Conservation (phyloP, 2,888 invertebrate species). For the Heliconius cydno region DNA sequence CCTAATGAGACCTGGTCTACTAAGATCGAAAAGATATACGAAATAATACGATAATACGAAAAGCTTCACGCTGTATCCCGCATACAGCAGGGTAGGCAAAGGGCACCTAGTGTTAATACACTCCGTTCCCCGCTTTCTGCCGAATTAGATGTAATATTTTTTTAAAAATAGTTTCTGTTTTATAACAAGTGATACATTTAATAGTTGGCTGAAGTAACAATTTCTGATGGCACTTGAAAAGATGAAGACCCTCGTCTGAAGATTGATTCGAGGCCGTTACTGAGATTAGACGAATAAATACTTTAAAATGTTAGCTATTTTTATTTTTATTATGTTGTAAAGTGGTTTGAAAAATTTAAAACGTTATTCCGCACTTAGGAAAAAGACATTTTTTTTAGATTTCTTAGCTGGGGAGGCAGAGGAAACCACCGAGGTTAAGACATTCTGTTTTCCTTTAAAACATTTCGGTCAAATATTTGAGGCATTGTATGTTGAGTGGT, state of each 20-base stretch:
- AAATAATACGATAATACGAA: too few species aligned
- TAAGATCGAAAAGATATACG: too few species aligned
- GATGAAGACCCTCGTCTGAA: constrained; percentile 34
- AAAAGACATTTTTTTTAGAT: neutral
- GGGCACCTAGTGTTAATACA: too few species aligned
- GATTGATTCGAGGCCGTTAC: constrained; percentile 31
- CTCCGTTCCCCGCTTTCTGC: too few species aligned
- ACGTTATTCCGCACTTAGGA: neutral
- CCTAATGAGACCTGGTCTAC: too few species aligned
- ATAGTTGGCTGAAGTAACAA: constrained; percentile 33
- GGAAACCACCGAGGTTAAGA: neutral
- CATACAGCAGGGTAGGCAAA: too few species aligned
- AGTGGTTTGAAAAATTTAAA: neutral
- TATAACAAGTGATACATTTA: constrained; percentile 11
- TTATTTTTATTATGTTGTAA: neutral
- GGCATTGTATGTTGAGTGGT: too few species aligned
- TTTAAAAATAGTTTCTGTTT: neutral
- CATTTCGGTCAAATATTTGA: too few species aligned
- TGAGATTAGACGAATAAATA: constrained; percentile 29
- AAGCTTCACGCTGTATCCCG: too few species aligned
- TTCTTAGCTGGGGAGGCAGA: neutral
- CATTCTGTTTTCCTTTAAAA: neutral
- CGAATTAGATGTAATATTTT: neutral
- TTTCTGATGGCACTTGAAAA: constrained; percentile 24
- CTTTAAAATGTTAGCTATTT: constrained; percentile 13